phyloP scores from a whole-genome alignment of 2,113 vertebrate genomes.

The Ariopsis seemanni region DNA sequence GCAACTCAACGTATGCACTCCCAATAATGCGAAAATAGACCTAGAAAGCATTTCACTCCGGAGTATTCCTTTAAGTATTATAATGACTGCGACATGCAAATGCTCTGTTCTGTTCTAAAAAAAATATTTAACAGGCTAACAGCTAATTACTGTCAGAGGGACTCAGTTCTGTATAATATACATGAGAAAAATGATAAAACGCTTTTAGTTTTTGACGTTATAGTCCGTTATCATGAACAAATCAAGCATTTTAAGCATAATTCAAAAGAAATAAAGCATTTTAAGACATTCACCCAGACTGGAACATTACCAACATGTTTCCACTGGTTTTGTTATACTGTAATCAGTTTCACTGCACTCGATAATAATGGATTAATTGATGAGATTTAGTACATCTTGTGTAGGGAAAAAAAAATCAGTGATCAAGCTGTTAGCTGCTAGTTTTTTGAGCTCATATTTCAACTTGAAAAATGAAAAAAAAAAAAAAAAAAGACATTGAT shows the following conservation, averaged over 20 bases:
- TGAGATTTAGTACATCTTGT: neutral
- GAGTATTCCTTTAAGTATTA: too few species aligned
- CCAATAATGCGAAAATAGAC: too few species aligned
- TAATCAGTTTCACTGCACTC: neutral
- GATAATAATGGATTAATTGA: neutral
- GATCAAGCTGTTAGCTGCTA: neutral
- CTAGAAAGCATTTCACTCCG: too few species aligned
- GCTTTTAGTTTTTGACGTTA: neutral
- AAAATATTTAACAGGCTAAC: conserved; percentile 1
- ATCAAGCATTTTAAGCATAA: neutral
- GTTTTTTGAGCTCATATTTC: neutral
- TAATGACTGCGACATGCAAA: neutral
- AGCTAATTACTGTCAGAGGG: neutral
- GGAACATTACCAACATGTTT: neutral
- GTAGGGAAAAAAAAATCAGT: too few species aligned
- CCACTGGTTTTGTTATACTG: neutral
- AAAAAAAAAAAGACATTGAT: neutral
- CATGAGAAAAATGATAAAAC: neutral
- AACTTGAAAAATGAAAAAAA: neutral
- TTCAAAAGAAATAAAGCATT: neutral
- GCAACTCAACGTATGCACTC: too few species aligned
- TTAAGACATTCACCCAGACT: neutral
- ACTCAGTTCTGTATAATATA: too few species aligned
- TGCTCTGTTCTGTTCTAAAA: neutral
- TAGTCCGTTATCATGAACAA: neutral